phyloP scores from a whole-genome alignment of 2,797 vertebrate species.

The Gymnopithys bicolor region DNA sequence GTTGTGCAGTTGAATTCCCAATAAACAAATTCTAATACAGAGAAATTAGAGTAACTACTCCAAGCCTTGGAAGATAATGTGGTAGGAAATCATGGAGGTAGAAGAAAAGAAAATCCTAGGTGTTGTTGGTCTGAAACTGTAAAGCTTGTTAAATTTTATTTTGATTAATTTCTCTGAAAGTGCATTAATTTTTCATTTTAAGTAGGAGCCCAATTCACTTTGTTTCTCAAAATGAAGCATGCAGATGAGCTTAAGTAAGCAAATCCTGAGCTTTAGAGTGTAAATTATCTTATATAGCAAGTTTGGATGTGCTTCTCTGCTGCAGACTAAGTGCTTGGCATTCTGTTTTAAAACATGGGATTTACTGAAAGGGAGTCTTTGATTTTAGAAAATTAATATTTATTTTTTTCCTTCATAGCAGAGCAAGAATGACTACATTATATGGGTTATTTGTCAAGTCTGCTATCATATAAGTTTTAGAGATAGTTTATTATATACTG shows the following conservation, averaged over 20 bases:
- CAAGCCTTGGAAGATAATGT: neutral
- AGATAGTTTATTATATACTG: neutral
- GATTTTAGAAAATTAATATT: neutral
- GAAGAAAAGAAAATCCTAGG: neutral
- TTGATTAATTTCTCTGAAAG: conserved; percentile 28
- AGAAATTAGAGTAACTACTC: neutral
- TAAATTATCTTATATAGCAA: neutral
- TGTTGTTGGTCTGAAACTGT: neutral
- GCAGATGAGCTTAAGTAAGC: conserved; percentile 8
- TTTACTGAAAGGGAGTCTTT: neutral
- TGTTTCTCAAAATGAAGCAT: neutral
- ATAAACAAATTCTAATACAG: neutral
- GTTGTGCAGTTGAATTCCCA: neutral
- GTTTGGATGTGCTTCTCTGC: neutral
- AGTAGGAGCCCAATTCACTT: neutral
- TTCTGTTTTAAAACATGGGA: neutral
- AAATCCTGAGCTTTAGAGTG: neutral
- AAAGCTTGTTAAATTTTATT: conserved; percentile 29
- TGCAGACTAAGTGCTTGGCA: neutral
- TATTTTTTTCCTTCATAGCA: neutral
- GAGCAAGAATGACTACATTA: neutral
- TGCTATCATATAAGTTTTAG: neutral
- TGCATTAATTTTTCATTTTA: conserved; percentile 25
- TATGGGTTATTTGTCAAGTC: neutral
- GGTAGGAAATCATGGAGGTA: neutral